Evolutionary conservation across 1,140 invertebrate species (phyloP), one percentile per base, ranked within the genome.

Genomic region (Magallana ariakensis): DNA sequence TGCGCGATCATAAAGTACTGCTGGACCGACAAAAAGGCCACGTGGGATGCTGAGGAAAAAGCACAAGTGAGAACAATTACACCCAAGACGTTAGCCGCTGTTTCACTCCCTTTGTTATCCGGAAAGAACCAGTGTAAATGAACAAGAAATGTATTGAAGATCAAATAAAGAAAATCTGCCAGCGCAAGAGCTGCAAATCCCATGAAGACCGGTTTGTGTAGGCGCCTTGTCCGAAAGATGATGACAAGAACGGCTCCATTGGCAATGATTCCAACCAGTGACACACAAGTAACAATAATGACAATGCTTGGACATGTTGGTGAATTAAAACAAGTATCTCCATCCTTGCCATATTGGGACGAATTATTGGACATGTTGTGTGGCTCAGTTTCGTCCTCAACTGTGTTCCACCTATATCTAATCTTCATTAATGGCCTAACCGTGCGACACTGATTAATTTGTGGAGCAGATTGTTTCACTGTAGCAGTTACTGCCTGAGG

Each of bases 191-290:
- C 80, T 9, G 80, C 54, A n/a, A 82, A 55, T 55, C 80, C 80
- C 13, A 82, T 13, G 46, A 55, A 82, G 19, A 82, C 55, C 0
- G 80, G 80, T 55, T 54, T 82, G 53, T 82, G 80, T 9, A 82
- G 80, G 54, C 80, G 80, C n/a, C n/a, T 53, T 16, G 3, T 22
- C 8, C 19, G 16, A 15, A 82, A 55, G 11, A 82, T 56, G 9
- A 54, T 56, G n/a, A 8, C 54, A 55, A 82, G 46, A n/a, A 82
- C 80, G 2, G 8, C 54, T 10, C 9, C 13, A 82, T 82, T 82
- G n/a, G 80, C 80, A 33, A 82, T 16, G 15, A 82, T 82, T 82
- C 80, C 80, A 22, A 82, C n/a, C 19, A 82, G n/a, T 33, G 80
- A 82, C 5, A 75, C 66, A 26, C 19, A 75, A 9, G 66, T 75